Evolutionary conservation across 2,113 vertebrate genomes (phyloP).

Genomic region (Thalassoma bifasciatum): DNA sequence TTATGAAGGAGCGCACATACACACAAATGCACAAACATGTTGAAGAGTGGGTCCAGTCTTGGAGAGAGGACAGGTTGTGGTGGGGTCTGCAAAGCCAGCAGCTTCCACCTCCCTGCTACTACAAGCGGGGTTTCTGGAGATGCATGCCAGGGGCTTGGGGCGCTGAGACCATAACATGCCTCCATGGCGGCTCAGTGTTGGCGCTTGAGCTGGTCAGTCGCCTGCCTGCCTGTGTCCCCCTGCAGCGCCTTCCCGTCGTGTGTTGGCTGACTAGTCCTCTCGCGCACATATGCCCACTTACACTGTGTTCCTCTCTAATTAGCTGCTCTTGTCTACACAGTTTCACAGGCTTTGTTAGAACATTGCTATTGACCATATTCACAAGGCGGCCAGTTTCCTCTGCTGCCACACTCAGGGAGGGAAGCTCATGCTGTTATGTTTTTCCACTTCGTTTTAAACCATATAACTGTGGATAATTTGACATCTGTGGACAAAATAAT

Average conservation of each 20-base stretch:
- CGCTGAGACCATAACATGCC: slow-evolving; percentile 77
- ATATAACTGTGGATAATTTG: too few species aligned
- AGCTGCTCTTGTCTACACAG: slow-evolving; percentile 72
- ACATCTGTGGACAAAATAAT: too few species aligned
- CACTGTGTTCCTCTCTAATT: slow-evolving; percentile 80
- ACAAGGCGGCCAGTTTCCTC: neutral
- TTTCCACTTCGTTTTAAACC: too few species aligned
- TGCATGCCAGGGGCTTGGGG: slow-evolving; percentile 72
- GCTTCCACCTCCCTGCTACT: slow-evolving; percentile 54
- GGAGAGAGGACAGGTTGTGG: slow-evolving; percentile 77
- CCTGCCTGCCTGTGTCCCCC: slow-evolving; percentile 54
- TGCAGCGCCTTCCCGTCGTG: slow-evolving; percentile 68
- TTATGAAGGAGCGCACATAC: slow-evolving; percentile 51
- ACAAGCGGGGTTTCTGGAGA: slow-evolving; percentile 60
- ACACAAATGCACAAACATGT: slow-evolving; percentile 51
- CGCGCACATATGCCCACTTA: slow-evolving; percentile 80
- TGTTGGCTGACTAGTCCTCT: slow-evolving; percentile 74
- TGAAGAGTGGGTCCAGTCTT: slow-evolving; percentile 60
- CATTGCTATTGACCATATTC: slow-evolving; percentile 32
- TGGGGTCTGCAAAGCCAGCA: slow-evolving; percentile 60
- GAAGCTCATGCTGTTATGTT: neutral
- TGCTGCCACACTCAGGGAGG: neutral
- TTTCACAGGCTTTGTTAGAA: slow-evolving; percentile 68
- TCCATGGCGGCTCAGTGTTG: slow-evolving; percentile 68
- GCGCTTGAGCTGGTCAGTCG: slow-evolving; percentile 68